Conservation (phyloP, 2,113 vertebrate genomes). For the Pseudorectes ferrugineus region DNA sequence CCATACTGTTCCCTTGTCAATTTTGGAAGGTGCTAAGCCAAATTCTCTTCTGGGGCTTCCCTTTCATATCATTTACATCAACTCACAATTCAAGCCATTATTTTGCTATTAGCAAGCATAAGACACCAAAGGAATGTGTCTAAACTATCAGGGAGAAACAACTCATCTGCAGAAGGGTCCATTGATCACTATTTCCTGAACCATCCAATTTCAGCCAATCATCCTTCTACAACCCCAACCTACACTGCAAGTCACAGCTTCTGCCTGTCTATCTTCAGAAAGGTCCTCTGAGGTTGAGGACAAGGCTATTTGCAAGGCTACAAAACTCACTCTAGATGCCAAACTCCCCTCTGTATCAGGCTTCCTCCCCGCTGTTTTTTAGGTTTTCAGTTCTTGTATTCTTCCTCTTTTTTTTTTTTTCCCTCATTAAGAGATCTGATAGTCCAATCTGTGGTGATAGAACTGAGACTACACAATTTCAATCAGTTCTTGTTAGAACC, state of each 20-base stretch:
- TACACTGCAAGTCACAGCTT: not conserved
- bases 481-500: not conserved
- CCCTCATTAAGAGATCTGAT: not conserved
- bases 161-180: not conserved
- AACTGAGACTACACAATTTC: not conserved
- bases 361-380: not conserved
- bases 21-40: conserved; percentile 2
- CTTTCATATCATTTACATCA: not conserved
- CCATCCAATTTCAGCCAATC: not conserved
- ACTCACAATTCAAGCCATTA: not conserved
- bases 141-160: not conserved
- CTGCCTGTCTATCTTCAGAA: not conserved
- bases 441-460: rapidly evolving
- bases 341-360: not conserved
- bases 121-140: not conserved
- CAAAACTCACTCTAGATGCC: not conserved
- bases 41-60: conserved; percentile 3
- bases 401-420: not conserved
- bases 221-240: not conserved
- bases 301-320: not conserved
- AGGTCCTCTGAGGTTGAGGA: not conserved
- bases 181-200: not conserved
- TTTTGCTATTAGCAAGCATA: not conserved
- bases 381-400: not conserved
- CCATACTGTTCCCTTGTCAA: not conserved